phyloP scores from a whole-genome alignment of 2,888 invertebrate species.

The Drosophila leonis region DNA sequence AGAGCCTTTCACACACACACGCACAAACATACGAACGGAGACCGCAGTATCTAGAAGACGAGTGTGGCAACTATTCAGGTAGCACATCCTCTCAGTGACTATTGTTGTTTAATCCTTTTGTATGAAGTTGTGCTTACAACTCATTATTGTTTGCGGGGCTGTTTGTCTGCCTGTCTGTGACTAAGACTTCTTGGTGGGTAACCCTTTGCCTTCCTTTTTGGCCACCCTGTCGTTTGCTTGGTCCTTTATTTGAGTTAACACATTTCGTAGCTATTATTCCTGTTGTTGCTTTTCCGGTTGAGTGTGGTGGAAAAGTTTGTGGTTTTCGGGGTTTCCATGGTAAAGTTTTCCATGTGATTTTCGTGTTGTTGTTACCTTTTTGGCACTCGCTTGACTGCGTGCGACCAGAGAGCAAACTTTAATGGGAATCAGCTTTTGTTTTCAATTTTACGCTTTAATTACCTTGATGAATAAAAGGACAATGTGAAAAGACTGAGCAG shows the following conservation, averaged over 20 bases:
- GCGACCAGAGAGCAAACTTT: conserved; percentile 36
- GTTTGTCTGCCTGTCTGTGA: conserved; percentile 1
- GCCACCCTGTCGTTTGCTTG: neutral
- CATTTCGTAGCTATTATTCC: conserved; percentile 47
- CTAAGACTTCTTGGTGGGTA: neutral
- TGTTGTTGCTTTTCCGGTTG: conserved; percentile 49
- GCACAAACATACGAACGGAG: neutral
- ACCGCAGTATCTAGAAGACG: conserved; percentile 7
- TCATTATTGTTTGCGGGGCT: conserved; percentile 70
- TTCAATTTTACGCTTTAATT: conserved; percentile 78
- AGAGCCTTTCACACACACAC: conserved; percentile 25
- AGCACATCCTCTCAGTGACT: conserved; percentile 49
- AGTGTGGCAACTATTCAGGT: conserved; percentile 58
- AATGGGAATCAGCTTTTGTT: conserved; percentile 61
- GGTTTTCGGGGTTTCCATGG: conserved; percentile 16
- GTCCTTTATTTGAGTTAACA: conserved; percentile 52
- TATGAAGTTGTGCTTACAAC: conserved; percentile 77
- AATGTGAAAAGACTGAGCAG: conserved; percentile 10
- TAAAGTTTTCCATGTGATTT: conserved; percentile 57
- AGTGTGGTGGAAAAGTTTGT: conserved; percentile 47
- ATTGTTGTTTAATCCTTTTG: conserved; percentile 80
- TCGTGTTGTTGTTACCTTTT: conserved; percentile 35
- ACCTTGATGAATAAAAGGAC: conserved; percentile 61
- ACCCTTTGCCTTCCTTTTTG: conserved; percentile 8
- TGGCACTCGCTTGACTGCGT: conserved; percentile 50